Conservation (phyloP, 2,888 invertebrate genomes). For the Watsonalla binaria region DNA sequence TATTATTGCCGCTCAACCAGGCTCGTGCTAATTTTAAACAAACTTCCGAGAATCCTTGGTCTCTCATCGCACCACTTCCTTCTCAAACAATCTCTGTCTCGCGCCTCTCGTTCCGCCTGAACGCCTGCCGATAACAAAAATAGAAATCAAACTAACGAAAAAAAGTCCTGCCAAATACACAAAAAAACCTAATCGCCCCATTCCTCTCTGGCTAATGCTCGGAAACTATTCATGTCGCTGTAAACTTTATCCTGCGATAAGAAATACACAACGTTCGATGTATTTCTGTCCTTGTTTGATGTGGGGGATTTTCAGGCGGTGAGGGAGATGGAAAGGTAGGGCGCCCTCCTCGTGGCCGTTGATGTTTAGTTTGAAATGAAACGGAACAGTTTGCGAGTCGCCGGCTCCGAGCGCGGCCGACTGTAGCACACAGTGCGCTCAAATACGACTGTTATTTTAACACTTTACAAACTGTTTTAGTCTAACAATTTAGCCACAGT, state of each 20-base stretch:
- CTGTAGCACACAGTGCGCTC: constrained; percentile 64
- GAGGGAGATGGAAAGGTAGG: constrained; percentile 71
- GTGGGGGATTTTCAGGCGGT: constrained; percentile 34
- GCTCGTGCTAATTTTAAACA: constrained; percentile 35
- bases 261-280: constrained; percentile 47
- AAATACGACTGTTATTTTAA: constrained; percentile 59
- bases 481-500: constrained; percentile 53
- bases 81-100: constrained; percentile 37
- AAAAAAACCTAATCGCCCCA: constrained; percentile 64
- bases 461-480: constrained; percentile 53
- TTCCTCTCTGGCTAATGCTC: constrained; percentile 67
- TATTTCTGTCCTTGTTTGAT: constrained; percentile 50
- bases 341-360: constrained; percentile 70
- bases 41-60: constrained; percentile 46
- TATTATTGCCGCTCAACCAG: constrained; percentile 23
- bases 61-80: constrained; percentile 42
- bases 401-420: constrained; percentile 72
- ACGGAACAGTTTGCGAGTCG: constrained; percentile 76
- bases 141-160: constrained; percentile 53
- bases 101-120: constrained; percentile 38
- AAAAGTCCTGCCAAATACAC: constrained; percentile 70
- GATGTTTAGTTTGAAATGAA: constrained; percentile 65
- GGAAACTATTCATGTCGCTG: constrained; percentile 69
- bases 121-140: constrained; percentile 52
- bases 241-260: constrained; percentile 75